These are phyloP conservation scores for Ericerus pela DNA, from an alignment of 1,140 invertebrate species.

Conservation along the genomic window DNA sequence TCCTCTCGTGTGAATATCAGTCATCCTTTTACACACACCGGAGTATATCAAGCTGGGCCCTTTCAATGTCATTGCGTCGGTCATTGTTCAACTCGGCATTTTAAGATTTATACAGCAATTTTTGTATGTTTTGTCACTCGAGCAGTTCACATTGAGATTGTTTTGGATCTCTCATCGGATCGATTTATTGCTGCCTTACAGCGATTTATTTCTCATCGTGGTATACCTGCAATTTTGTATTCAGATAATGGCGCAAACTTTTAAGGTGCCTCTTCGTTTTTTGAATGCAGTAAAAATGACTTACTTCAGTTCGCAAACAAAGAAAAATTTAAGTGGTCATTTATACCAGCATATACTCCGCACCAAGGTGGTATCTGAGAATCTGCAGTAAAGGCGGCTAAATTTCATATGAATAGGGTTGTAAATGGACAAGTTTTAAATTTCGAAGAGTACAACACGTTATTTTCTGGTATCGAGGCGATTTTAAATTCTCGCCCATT, in stretches of 20 bases:
- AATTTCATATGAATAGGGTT: not conserved
- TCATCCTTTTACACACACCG: constrained; percentile 14
- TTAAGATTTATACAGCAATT: constrained; percentile 2
- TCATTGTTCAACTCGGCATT: not conserved
- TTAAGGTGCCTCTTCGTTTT: not conserved
- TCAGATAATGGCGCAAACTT: constrained; percentile 7
- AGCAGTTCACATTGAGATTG: constrained; percentile 6
- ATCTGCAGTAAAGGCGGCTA: not conserved
- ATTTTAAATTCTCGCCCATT: constrained; percentile 29
- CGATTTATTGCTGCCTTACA: not conserved
- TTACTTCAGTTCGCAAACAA: not conserved
- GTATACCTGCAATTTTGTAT: not conserved
- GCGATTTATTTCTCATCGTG: not conserved
- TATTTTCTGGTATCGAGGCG: constrained; percentile 26
- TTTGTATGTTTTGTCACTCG: not conserved
- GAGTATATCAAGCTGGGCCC: not conserved
- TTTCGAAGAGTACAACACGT: constrained; percentile 22
- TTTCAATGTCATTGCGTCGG: not conserved
- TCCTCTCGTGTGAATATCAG: constrained; percentile 13
- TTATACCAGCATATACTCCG: not conserved
- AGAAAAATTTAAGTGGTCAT: too few relatives aligned
- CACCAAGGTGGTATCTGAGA: constrained; percentile 12
- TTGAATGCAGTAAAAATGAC: not conserved
- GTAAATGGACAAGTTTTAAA: not conserved
- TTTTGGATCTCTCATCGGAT: not conserved